Conservation (phyloP, 2,113 vertebrate species). For the Larimichthys crocea region DNA sequence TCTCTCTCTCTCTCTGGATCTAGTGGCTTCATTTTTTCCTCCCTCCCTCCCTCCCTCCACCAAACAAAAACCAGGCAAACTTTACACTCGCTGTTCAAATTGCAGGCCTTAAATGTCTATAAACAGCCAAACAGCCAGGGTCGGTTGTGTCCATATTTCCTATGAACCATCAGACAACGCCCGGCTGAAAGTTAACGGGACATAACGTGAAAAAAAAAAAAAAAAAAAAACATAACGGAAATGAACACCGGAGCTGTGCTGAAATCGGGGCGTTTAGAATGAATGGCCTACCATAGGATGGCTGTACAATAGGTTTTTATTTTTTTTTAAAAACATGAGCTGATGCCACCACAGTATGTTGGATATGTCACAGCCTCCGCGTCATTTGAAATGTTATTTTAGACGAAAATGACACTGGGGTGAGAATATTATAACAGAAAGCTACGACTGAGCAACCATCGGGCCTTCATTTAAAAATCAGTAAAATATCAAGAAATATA, state of each 20-base stretch:
- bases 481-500: background rate
- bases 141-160: constrained; percentile 18
- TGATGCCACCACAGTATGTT: background rate
- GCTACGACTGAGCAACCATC: background rate
- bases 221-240: constrained; percentile 76
- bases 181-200: constrained; percentile 74
- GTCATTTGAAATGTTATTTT: background rate
- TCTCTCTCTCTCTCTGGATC: constrained; percentile 57
- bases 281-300: constrained; percentile 60
- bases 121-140: background rate
- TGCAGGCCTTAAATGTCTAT: constrained; percentile 4
- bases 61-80: constrained; percentile 35
- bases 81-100: constrained; percentile 25
- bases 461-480: background rate
- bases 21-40: constrained; percentile 39
- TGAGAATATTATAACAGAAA: constrained; percentile 11
- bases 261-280: constrained; percentile 69
- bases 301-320: background rate
- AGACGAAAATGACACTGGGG: background rate
- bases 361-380: background rate
- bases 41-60: background rate
- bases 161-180: constrained; percentile 75
- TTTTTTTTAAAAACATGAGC: background rate
- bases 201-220: constrained; percentile 47
- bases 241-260: constrained; percentile 43